phyloP scores from a whole-genome alignment of 2,113 vertebrate species.

The Melanotaenia duboulayi region DNA sequence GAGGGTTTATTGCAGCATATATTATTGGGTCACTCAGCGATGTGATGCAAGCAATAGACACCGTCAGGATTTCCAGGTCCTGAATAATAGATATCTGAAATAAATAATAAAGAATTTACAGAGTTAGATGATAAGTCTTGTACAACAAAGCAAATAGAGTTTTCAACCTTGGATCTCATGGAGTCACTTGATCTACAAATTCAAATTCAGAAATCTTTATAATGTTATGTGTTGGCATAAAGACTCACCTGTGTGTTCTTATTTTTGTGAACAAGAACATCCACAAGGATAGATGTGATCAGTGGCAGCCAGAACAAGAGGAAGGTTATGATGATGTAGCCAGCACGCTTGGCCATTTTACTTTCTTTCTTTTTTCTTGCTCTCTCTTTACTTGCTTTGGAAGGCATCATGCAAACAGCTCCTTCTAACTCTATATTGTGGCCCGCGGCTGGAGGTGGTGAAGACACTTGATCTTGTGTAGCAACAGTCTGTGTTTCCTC shows the following conservation, averaged over 20 bases:
- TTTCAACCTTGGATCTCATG: neutral
- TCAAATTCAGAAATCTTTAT: neutral
- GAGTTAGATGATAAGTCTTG: neutral
- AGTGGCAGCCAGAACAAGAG: conserved; percentile 81
- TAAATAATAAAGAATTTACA: conserved; percentile 5
- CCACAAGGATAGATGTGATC: conserved; percentile 72
- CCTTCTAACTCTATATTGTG: conserved; percentile 49
- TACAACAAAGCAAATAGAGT: neutral
- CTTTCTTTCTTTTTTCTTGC: conserved; percentile 78
- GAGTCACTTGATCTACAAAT: neutral
- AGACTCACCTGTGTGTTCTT: conserved; percentile 61
- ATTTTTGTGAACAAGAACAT: conserved; percentile 52
- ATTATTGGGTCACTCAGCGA: conserved; percentile 83
- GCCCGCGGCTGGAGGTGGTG: conserved; percentile 16
- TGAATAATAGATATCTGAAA: conserved; percentile 58
- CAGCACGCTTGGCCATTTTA: conserved; percentile 82
- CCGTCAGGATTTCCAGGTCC: conserved; percentile 75
- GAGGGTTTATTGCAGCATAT: conserved; percentile 83
- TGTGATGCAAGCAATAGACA: conserved; percentile 80
- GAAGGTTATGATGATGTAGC: conserved; percentile 83
- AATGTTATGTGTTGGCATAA: neutral
- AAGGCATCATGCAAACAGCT: conserved; percentile 83
- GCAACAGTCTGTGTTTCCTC: conserved; percentile 14
- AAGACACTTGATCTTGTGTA: conserved; percentile 24
- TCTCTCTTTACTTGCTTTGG: conserved; percentile 68